Evolutionary conservation across 2,888 invertebrate genomes (phyloP), one percentile per base, ranked within the genome.

Genomic region (Saturnia japonica): DNA sequence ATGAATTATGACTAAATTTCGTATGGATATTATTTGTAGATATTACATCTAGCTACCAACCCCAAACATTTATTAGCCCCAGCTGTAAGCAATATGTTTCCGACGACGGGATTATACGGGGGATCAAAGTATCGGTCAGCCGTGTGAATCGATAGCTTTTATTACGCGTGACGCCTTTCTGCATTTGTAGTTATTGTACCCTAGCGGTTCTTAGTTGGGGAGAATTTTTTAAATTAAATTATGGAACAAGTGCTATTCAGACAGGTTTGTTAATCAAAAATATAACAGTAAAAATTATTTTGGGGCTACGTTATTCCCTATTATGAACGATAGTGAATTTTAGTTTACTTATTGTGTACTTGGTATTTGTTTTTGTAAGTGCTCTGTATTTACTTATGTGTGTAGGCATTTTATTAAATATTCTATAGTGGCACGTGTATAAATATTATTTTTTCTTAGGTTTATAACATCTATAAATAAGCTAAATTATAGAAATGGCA

Each of bases 71-170:
- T 86, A 86, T 86, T 82, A 80, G 85, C 75, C 86, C 83, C 84
- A 86, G 85, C 84, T 84, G 86, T 85, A 80, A 83, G 84, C 87
- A 89, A 88, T 89, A 88, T 89, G 87, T 89, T 89, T 85, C 81
- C 80, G 77, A 82, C 80, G 81, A 82, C 78, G 84, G 83, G 85
- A 88, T 88, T 85, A 88, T 82, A 80, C 73, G 80, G 76, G 57
- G 83, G 86, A 89, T 90, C 89, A 88, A 79, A 86, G 85, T 85
- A 83, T 82, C 79, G 88, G 89, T 87, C 89, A 89, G 83, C 80
- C 82, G 82, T 81, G 81, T 83, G 75, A 80, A 88, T 91, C 88
- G 87, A 90, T 88, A 87, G 81, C 81, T 83, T 86, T 88, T 87
- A 87, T 89, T 85, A 88, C 78, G 82, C 84, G 83, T 81, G 82